A percentile compares a stretch with the other conserved stretches of the same genome.
These are phyloP conservation scores for Budorcas taxicolor DNA, from an alignment of 2,113 vertebrate species.

Conservation along the genomic window DNA sequence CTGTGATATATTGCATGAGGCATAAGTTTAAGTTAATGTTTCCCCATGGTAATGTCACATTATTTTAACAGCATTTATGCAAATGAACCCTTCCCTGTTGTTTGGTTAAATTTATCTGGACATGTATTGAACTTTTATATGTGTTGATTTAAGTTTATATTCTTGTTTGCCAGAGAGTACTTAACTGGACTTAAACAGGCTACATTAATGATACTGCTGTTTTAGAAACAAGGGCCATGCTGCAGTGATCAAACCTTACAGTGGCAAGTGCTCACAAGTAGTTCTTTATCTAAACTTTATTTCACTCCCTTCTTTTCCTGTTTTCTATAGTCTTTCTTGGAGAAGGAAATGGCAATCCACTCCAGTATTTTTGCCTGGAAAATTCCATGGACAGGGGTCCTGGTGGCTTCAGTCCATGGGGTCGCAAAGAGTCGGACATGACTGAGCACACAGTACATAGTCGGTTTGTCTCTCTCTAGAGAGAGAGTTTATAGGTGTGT, in stretches of 20 bases:
- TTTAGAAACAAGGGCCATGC: neutral
- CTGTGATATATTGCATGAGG: neutral
- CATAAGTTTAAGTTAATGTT: slow-evolving; percentile 14
- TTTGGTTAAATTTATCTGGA: neutral
- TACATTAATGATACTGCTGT: neutral
- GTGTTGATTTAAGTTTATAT: neutral
- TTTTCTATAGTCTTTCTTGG: neutral
- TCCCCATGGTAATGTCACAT: neutral
- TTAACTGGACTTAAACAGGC: neutral
- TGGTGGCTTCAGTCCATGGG: neutral
- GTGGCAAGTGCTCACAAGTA: neutral
- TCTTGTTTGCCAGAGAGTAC: neutral
- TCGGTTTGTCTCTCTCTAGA: neutral
- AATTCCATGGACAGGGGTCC: neutral
- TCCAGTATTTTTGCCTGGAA: neutral
- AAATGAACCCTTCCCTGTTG: neutral
- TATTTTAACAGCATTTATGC: neutral
- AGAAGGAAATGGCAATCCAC: neutral
- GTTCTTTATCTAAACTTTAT: neutral
- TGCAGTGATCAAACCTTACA: neutral
- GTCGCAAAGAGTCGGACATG: neutral
- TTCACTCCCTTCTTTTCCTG: neutral
- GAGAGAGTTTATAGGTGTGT: neutral
- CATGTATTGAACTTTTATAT: neutral
- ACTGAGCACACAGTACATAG: neutral